Evolutionary conservation across 2,797 vertebrate genomes (phyloP).

Genomic region (Enteromius paludinosus): DNA sequence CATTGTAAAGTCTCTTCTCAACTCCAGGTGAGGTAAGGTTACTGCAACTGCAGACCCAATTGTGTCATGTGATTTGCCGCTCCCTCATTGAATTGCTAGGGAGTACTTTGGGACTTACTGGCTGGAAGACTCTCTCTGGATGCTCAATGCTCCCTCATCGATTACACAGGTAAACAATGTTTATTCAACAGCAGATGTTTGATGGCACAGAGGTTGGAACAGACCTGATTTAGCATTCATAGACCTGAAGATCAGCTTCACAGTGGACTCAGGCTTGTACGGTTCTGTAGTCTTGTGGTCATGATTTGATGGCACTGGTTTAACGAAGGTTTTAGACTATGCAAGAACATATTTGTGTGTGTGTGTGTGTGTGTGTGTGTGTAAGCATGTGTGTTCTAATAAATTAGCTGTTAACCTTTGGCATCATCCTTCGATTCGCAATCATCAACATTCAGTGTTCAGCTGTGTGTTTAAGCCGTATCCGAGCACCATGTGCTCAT

Average conservation of each 20-base stretch:
- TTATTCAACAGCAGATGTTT: conserved; percentile 62
- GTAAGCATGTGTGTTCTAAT: conserved; percentile 25
- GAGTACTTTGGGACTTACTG: not conserved
- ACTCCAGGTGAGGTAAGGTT: conserved; percentile 19
- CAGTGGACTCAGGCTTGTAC: not conserved
- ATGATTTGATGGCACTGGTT: not conserved
- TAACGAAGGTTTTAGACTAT: conserved; percentile 12
- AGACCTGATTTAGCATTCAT: conserved; percentile 44
- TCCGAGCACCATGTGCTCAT: conserved; percentile 41
- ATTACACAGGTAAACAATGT: conserved; percentile 61
- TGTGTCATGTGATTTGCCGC: not conserved
- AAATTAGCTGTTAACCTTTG: conserved; percentile 38
- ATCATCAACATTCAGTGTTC: conserved; percentile 48
- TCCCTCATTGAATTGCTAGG: conserved; percentile 22
- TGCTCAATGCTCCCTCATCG: conserved; percentile 46
- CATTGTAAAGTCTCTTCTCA: conserved; percentile 14
- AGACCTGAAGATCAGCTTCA: conserved; percentile 26
- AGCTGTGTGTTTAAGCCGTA: conserved; percentile 42
- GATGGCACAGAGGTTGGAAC: conserved; percentile 38
- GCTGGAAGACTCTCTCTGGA: conserved; percentile 30
- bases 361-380: not conserved
- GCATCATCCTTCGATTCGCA: conserved; percentile 24
- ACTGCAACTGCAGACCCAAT: conserved; percentile 1
- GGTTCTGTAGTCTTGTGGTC: not conserved
- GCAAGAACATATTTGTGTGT: not conserved